These are phyloP conservation scores for Callyntrura guangdongensis DNA, from an alignment of 2,888 invertebrate species.

Conservation along the genomic window DNA sequence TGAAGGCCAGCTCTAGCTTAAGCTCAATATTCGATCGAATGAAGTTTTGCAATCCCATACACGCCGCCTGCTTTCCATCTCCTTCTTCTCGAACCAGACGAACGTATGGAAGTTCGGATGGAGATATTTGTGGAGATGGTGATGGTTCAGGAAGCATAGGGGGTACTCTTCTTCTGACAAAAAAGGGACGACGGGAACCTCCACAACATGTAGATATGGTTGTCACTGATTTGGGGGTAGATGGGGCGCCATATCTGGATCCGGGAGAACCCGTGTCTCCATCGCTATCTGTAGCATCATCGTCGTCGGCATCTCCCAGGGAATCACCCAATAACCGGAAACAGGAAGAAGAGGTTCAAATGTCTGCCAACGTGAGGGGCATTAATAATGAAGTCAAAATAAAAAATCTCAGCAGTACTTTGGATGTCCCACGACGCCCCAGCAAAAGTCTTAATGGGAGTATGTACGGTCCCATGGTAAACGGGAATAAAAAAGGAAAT, in stretches of 20 bases:
- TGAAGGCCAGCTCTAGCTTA: constrained; percentile 68
- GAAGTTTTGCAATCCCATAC: constrained; percentile 59
- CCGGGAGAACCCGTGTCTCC: too few species aligned
- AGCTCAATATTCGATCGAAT: constrained; percentile 73
- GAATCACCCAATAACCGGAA: too few species aligned
- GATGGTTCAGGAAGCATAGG: background rate
- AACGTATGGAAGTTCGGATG: background rate
- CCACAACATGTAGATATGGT: constrained; percentile 43
- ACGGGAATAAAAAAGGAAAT: background rate
- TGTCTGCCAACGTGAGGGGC: background rate
- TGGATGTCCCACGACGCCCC: background rate
- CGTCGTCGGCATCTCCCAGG: background rate
- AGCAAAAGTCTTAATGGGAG: constrained; percentile 46
- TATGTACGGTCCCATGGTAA: background rate
- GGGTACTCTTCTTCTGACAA: background rate
- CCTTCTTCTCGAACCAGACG: background rate
- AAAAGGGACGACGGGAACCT: background rate
- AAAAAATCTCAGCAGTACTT: too few species aligned
- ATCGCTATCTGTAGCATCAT: background rate
- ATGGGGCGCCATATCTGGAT: too few species aligned
- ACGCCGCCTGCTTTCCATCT: constrained; percentile 41
- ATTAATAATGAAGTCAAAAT: background rate
- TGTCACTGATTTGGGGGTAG: background rate
- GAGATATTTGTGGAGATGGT: background rate
- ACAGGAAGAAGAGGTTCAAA: too few species aligned